Base-by-base conservation (phyloP, 2,113 vertebrate genomes). In the Mola mola region DNA sequence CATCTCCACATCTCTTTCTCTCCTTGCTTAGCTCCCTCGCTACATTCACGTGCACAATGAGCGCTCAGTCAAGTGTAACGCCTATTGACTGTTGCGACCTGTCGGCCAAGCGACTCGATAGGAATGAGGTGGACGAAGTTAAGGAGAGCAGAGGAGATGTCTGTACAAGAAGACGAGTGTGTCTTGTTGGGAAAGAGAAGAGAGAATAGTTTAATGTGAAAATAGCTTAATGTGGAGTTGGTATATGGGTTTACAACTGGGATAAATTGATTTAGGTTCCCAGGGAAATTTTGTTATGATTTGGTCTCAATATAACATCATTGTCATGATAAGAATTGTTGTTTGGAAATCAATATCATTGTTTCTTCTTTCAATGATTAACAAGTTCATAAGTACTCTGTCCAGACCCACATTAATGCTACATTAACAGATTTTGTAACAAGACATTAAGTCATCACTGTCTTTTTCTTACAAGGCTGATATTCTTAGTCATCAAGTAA, bases 71-170 rank as follows among this genome's bases (percentile, higher is more conserved):
- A 84, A 93, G 92, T 93, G 95, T 91, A 91, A 95, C 93, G 83
- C 69, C 85, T 93, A 91, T 93, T 94, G 94, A 95, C 94, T 91
- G 92, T 95, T 95, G 92, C 92, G 22, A 89, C 81, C 85, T 87
- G 83, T 75, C 79, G 78, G 59, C 29, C 87, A 15, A 87, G 87
- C 63, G 88, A 69, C 26, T 78, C 79, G 79, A 61, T 80, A 55
- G 88, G 90, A 90, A 88, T 82, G 89, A 92, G 87, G 42, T 38
- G 41, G 17, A 3, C 5, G 3, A 51, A 41, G 62, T 1, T 16
- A 53, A 72, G 72, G 42, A 41, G 21, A 64, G 61, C 52, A 15
- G 56, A 28, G 78, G 60, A 19, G 48, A 42, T 22, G 73, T 38
- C 37, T 59, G 52, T 55, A 65, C 3, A 55, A 70, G 64, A 53